Conservation (phyloP, 92 coral and sea anemone species). For the Zoanthus sansibaricus region DNA sequence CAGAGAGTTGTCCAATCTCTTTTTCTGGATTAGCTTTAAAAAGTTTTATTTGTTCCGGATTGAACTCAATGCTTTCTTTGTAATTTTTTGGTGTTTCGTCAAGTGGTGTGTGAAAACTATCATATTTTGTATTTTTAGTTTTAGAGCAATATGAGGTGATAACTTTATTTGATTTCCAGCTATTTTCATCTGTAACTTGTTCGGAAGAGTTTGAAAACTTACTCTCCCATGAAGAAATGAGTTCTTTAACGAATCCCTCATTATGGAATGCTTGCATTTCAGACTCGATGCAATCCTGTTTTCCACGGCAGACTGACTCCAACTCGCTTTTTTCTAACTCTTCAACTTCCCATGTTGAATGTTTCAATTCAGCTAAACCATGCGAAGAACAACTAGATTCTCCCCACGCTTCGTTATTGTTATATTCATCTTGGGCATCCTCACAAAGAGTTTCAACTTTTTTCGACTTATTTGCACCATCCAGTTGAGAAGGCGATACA, state of each 20-base stretch:
- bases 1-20: not conserved
- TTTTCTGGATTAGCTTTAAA: conserved; percentile 1
- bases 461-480: not conserved
- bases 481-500: not conserved
- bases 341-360: not conserved
- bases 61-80: not conserved
- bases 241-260: not conserved
- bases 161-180: not conserved
- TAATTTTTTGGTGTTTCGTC: conserved; percentile 9
- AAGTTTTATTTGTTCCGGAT: conserved; percentile 11
- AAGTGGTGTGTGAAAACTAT: conserved; percentile 23
- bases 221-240: conserved; percentile 16
- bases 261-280: conserved; percentile 17
- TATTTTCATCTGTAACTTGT: conserved; percentile 8
- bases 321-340: not conserved
- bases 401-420: not conserved
- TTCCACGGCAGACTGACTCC: not conserved
- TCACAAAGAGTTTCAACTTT: conserved; percentile 28
- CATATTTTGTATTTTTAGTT: not conserved
- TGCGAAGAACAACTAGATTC: conserved; percentile 11
- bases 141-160: conserved; percentile 2
- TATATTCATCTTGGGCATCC: not conserved
- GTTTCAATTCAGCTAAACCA: not conserved
- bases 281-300: not conserved
- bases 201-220: conserved; percentile 5